Percentiles rank a stretch among this genome's conserved stretches.
Evolutionary conservation across 2,888 invertebrate species (phyloP).

Genomic region (Antheraea yamamai): DNA sequence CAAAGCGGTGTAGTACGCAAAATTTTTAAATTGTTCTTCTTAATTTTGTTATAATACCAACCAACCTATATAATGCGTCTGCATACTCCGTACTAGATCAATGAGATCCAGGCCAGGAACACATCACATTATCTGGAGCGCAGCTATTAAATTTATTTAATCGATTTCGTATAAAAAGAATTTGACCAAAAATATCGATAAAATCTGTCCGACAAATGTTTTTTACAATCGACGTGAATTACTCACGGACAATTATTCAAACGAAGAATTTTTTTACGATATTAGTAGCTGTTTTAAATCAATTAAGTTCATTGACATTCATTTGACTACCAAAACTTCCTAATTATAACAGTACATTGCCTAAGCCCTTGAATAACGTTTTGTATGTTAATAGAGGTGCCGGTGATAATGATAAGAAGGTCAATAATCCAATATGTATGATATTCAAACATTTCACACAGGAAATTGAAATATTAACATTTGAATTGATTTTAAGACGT

Average conservation of each 20-base stretch:
- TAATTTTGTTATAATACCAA: too few species aligned
- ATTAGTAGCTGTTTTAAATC: neutral
- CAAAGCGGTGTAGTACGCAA: too few species aligned
- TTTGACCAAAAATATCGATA: neutral
- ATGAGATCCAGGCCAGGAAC: too few species aligned
- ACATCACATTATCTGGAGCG: too few species aligned
- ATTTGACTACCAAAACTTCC: constrained; percentile 20
- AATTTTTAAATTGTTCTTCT: too few species aligned
- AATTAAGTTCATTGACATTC: constrained; percentile 20
- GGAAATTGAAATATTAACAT: constrained; percentile 68
- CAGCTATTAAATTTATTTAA: too few species aligned
- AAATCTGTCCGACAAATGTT: neutral
- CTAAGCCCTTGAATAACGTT: constrained; percentile 28
- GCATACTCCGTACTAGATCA: too few species aligned
- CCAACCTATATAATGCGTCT: too few species aligned
- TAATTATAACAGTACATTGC: constrained; percentile 16
- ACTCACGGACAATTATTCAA: neutral
- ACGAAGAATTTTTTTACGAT: neutral
- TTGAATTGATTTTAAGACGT: constrained; percentile 46
- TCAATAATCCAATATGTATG: constrained; percentile 45
- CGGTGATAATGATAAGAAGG: constrained; percentile 37
- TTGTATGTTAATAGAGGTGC: constrained; percentile 58
- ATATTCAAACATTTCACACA: constrained; percentile 45
- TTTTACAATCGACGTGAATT: neutral
- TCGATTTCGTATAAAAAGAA: neutral